These are phyloP conservation scores for Grapholita molesta DNA, from an alignment of 1,140 invertebrate species.

Conservation along the genomic window DNA sequence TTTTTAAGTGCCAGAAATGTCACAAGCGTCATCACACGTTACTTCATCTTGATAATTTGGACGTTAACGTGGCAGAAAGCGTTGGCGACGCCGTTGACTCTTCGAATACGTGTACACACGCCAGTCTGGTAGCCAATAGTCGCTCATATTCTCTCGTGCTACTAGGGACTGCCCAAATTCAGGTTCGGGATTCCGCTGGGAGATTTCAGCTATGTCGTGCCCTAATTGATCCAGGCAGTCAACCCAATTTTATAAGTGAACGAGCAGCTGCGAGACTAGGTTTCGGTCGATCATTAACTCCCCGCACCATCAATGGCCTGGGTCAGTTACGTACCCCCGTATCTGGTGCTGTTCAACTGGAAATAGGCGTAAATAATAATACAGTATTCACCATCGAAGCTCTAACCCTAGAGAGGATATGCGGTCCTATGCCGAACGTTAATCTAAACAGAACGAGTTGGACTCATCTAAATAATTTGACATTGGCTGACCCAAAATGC, in stretches of 20 bases:
- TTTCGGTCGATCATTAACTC: too few species aligned
- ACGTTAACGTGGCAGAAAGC: neutral
- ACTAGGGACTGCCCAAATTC: slow-evolving; percentile 25
- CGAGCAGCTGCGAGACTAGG: slow-evolving; percentile 23
- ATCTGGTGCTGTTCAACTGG: slow-evolving; percentile 11
- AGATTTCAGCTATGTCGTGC: slow-evolving; percentile 28
- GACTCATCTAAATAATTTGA: slow-evolving; percentile 22
- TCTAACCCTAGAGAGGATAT: slow-evolving; percentile 24
- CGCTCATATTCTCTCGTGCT: slow-evolving; percentile 9
- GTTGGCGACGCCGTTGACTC: too few species aligned
- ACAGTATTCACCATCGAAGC: slow-evolving; percentile 20
- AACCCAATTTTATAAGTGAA: slow-evolving; percentile 32
- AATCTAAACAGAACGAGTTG: slow-evolving; percentile 24
- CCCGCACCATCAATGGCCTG: too few species aligned
- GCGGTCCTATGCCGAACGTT: slow-evolving; percentile 29
- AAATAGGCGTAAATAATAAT: slow-evolving; percentile 10
- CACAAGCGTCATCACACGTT: slow-evolving; percentile 27
- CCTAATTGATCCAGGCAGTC: slow-evolving; percentile 33
- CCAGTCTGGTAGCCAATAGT: neutral
- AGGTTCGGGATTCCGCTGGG: slow-evolving; percentile 27
- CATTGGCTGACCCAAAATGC: slow-evolving; percentile 27
- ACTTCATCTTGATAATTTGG: slow-evolving; percentile 22
- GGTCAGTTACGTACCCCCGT: too few species aligned
- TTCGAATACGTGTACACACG: too few species aligned
- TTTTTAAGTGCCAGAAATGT: slow-evolving; percentile 29